Evolutionary conservation across 2,888 invertebrate genomes (phyloP).

Genomic region (Idaea dimidiata): DNA sequence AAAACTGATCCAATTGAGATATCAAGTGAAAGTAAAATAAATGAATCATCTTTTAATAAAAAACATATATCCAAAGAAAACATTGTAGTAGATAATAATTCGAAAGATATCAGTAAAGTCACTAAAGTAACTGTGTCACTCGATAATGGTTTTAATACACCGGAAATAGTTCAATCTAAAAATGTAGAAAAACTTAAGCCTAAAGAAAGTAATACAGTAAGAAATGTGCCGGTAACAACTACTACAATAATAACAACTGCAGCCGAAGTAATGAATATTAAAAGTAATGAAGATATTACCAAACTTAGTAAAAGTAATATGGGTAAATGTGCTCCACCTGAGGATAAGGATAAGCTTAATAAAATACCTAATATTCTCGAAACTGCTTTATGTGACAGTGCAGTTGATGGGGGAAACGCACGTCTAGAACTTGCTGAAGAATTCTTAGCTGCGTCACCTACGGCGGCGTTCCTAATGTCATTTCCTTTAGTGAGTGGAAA

Average conservation of each 20-base stretch:
- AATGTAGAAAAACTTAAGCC: background rate
- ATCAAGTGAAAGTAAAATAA: constrained; percentile 6
- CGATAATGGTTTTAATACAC: background rate
- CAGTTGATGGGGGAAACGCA: constrained; percentile 77
- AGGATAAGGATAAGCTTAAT: constrained; percentile 59
- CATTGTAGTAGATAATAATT: background rate
- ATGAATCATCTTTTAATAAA: background rate
- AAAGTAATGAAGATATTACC: constrained; percentile 27
- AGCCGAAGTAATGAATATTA: constrained; percentile 10
- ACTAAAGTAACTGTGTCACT: background rate
- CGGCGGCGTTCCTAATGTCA: constrained; percentile 88
- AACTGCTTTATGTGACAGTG: constrained; percentile 63
- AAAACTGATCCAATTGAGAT: constrained; percentile 4
- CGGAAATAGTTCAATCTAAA: background rate
- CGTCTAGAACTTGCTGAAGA: constrained; percentile 80
- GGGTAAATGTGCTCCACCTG: constrained; percentile 35
- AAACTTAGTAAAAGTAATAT: constrained; percentile 35
- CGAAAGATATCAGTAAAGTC: background rate
- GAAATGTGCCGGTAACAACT: constrained; percentile 7
- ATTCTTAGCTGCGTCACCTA: constrained; percentile 83
- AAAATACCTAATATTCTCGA: constrained; percentile 66
- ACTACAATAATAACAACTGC: constrained; percentile 3
- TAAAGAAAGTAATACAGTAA: background rate
- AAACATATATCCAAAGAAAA: background rate
- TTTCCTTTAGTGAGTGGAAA: constrained; percentile 86